Conservation (phyloP, 2,797 vertebrate genomes). For the Peromyscus nudipes region DNA sequence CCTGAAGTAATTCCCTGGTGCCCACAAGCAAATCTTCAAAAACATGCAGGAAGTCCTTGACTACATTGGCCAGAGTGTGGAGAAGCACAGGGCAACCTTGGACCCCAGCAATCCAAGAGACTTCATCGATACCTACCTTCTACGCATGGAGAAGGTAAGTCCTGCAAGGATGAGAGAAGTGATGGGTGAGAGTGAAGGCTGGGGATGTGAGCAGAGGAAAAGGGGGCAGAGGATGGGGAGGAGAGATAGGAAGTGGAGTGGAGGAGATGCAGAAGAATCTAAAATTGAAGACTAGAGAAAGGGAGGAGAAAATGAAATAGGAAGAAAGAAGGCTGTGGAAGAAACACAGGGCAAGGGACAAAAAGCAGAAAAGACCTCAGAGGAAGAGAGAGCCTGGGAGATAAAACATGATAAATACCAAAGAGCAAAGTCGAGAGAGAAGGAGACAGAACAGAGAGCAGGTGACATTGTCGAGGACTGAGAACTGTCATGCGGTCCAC, state of each 20-base stretch:
- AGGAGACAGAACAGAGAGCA: neutral
- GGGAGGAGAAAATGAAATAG: no score
- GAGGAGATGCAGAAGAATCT: neutral
- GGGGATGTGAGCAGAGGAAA: neutral
- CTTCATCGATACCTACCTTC: constrained; percentile 74
- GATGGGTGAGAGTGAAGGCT: no score
- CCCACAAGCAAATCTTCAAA: constrained; percentile 54
- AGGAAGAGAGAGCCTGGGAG: neutral
- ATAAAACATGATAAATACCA: neutral
- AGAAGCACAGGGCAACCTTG: constrained; percentile 65
- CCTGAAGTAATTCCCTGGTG: constrained; percentile 75
- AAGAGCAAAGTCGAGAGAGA: neutral
- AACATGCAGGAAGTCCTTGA: constrained; percentile 2
- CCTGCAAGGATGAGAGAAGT: no score
- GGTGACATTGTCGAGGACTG: rapidly evolving
- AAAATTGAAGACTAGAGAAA: neutral
- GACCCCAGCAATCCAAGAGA: constrained; percentile 63
- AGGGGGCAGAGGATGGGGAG: rapidly evolving
- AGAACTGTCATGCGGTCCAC: no score
- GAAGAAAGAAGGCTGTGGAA: neutral
- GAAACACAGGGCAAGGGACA: neutral
- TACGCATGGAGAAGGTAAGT: constrained; percentile 81
- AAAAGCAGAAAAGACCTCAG: neutral
- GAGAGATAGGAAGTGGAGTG: no score
- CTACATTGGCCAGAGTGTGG: constrained; percentile 57